Conservation (phyloP, 2,797 vertebrate genomes). For the Danio aesculapii region DNA sequence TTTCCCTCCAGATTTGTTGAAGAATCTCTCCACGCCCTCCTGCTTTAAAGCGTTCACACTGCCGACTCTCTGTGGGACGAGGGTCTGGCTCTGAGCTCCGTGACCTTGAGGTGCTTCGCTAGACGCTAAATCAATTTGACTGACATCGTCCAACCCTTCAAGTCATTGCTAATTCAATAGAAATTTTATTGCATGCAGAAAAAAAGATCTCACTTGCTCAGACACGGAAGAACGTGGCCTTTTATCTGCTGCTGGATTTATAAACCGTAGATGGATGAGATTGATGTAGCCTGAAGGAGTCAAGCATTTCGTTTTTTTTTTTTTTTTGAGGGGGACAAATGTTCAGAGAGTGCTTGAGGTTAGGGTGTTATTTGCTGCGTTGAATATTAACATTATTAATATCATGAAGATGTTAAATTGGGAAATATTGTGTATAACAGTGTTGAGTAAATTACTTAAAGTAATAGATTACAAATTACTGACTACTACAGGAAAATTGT, state of each 20-base stretch:
- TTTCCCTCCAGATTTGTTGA: neutral
- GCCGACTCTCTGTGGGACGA: slow-evolving; percentile 29
- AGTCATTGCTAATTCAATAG: slow-evolving; percentile 59
- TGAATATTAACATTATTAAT: neutral
- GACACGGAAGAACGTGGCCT: neutral
- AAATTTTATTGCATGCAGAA: slow-evolving; percentile 51
- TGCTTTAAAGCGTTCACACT: slow-evolving; percentile 28
- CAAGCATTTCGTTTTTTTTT: too few relatives aligned
- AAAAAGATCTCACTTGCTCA: slow-evolving; percentile 15
- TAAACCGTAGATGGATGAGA: slow-evolving; percentile 24
- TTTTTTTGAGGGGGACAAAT: slow-evolving; percentile 4
- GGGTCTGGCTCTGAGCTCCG: slow-evolving; percentile 33
- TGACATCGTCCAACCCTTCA: slow-evolving; percentile 49
- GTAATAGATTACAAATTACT: too few relatives aligned
- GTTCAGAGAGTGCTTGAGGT: neutral
- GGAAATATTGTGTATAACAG: neutral
- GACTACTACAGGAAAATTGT: too few relatives aligned
- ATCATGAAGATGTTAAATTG: neutral
- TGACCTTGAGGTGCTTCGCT: slow-evolving; percentile 49
- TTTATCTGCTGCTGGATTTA: slow-evolving; percentile 42
- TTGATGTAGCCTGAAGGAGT: slow-evolving; percentile 14
- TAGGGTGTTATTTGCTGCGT: neutral
- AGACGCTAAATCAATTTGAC: slow-evolving; percentile 58
- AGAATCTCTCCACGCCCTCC: slow-evolving; percentile 17
- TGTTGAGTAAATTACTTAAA: too few relatives aligned